Conservation (phyloP, 2,113 vertebrate species). For the Phyllopteryx taeniolatus region DNA sequence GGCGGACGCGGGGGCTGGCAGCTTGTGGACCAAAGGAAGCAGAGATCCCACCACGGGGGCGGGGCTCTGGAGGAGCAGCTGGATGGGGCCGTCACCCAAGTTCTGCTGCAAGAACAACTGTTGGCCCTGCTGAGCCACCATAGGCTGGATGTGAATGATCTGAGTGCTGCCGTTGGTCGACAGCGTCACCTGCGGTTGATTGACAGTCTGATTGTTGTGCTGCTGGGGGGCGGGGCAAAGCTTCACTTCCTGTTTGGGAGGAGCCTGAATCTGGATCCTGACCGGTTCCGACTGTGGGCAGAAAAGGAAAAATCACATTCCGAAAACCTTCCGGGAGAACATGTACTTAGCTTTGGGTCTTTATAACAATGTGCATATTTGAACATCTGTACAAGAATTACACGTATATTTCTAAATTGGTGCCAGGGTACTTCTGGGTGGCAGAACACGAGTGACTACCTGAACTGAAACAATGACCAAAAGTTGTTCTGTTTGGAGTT, state of each 20-base stretch:
- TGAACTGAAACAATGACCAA: too few species aligned
- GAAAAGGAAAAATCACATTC: conserved; percentile 5
- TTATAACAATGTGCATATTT: background rate
- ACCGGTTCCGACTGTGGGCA: conserved; percentile 77
- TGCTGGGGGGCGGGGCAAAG: conserved; percentile 59
- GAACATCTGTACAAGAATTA: background rate
- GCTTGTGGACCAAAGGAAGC: conserved; percentile 67
- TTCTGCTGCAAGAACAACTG: conserved; percentile 76
- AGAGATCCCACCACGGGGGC: conserved; percentile 65
- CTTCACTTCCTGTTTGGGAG: conserved; percentile 70
- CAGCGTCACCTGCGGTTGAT: conserved; percentile 63
- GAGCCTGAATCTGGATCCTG: conserved; percentile 81
- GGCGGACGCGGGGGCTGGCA: conserved; percentile 16
- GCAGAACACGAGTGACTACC: too few species aligned
- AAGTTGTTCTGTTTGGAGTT: too few species aligned
- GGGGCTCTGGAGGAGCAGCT: conserved; percentile 76
- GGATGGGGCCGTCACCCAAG: conserved; percentile 73
- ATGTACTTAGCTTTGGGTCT: too few species aligned
- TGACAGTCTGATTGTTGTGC: conserved; percentile 51
- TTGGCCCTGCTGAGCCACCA: conserved; percentile 74
- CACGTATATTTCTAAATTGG: too few species aligned
- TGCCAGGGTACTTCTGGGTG: too few species aligned
- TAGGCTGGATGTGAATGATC: conserved; percentile 79
- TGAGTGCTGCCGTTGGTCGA: conserved; percentile 75
- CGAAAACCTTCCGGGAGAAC: background rate